A percentile compares a stretch with the other conserved stretches of the same genome.
These are phyloP conservation scores for Pteropus alecto DNA, from an alignment of 2,113 vertebrate species.

Conservation along the genomic window DNA sequence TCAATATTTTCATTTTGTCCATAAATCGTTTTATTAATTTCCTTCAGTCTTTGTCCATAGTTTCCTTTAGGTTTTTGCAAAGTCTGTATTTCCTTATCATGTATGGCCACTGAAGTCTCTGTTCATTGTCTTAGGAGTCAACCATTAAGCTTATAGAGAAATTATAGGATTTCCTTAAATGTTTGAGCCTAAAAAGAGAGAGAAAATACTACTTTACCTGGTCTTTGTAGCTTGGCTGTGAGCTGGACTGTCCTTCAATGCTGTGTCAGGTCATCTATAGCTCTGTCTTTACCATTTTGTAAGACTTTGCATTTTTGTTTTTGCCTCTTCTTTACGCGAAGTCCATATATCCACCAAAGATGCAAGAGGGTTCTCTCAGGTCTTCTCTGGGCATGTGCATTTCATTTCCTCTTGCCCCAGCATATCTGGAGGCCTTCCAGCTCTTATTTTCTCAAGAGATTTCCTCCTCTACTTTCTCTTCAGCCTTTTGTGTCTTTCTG, in stretches of 20 bases:
- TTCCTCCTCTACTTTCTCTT: neutral
- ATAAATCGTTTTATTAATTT: neutral
- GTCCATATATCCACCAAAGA: neutral
- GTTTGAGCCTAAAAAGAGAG: neutral
- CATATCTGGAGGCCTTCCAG: neutral
- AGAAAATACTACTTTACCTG: neutral
- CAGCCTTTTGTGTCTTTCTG: neutral
- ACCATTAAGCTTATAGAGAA: neutral
- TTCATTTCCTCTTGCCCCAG: neutral
- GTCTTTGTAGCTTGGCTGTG: neutral
- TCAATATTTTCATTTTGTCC: neutral
- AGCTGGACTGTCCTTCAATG: neutral
- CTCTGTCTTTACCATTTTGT: neutral
- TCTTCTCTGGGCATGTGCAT: neutral
- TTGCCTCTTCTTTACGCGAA: neutral
- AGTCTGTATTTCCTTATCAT: neutral
- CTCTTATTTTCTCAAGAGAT: neutral
- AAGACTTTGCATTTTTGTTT: neutral
- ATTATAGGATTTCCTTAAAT: neutral
- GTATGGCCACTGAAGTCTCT: neutral
- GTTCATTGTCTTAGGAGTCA: neutral
- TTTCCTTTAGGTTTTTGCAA: neutral
- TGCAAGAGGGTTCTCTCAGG: neutral
- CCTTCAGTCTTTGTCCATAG: neutral
- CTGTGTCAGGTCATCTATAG: neutral